These are phyloP conservation scores for Polydrusus tereticollis DNA, from an alignment of 2,888 invertebrate species.

Conservation along the genomic window DNA sequence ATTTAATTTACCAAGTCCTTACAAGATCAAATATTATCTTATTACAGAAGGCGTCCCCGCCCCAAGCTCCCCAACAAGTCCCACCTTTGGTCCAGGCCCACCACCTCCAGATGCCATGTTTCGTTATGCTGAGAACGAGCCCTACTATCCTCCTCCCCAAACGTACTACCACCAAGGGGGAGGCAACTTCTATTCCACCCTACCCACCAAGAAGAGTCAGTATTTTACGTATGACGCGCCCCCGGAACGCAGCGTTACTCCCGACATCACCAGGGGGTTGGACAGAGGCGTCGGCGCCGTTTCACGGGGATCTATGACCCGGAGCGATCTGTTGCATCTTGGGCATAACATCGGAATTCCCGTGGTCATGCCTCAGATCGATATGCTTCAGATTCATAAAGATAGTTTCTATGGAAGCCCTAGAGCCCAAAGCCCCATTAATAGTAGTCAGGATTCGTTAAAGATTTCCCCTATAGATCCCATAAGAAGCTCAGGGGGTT, in stretches of 20 bases:
- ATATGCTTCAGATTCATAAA: constrained; percentile 48
- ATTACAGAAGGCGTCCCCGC: constrained; percentile 64
- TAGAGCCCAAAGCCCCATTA: constrained; percentile 34
- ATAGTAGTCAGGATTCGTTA: constrained; percentile 65
- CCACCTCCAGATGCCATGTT: constrained; percentile 55
- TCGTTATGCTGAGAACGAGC: constrained; percentile 54
- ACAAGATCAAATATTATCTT: not conserved
- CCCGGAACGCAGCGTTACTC: constrained; percentile 68
- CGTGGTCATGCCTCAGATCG: constrained; percentile 58
- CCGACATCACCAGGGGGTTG: constrained; percentile 70
- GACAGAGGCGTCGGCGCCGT: constrained; percentile 51
- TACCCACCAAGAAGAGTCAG: constrained; percentile 68
- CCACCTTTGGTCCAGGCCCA: constrained; percentile 54
- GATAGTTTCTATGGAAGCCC: constrained; percentile 12
- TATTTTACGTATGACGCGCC: constrained; percentile 63
- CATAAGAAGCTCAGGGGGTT: constrained; percentile 69
- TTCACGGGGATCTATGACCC: constrained; percentile 45
- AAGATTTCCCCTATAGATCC: constrained; percentile 80
- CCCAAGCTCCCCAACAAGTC: constrained; percentile 47
- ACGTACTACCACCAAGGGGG: constrained; percentile 56
- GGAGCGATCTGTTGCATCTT: constrained; percentile 49
- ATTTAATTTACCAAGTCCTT: not conserved
- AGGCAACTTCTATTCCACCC: constrained; percentile 63
- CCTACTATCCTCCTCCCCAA: constrained; percentile 48
- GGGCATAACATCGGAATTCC: constrained; percentile 61